Base-by-base conservation (phyloP, 2,888 invertebrate genomes). In the Lycophotia porphyrea region DNA sequence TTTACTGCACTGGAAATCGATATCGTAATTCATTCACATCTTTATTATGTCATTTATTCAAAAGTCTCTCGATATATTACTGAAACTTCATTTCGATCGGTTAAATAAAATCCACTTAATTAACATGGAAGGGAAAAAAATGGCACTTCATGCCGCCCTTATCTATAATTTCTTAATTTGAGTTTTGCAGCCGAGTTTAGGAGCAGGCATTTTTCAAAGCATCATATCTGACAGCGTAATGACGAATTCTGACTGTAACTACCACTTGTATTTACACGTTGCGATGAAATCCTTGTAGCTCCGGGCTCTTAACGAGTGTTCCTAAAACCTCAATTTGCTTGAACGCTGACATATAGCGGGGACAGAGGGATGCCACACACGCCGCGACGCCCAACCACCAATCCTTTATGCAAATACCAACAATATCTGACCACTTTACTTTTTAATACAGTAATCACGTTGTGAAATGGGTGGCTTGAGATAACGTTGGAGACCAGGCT, bases 321-420 rank as follows among this genome's bases (percentile, higher is more conserved):
- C 91, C 92, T 93, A 93, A 93, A 93, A 92, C 93, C 91, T 90
- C 90, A 93, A 94, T 94, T 93, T 91, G 88, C 88, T 87, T 84
- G 89, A 84, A 85, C 83, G 82, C 90, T 92, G 91, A 91, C 91
- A 87, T 88, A 91, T 89, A 84, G 87, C 81, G 79, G 88, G 73
- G 89, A 80, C 81, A 80, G 81, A 90, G 88, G 92, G 89, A 88
- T 90, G 90, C 93, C 94, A 93, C 93, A 94, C 94, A 93, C 91
- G 89, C 86, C 75, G 91, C 87, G 80, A 65, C 73, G 85, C 82
- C 86, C 88, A 93, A 90, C 93, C 92, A 84, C 87, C 93, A 93
- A 93, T 94, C 90, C 91, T 91, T 93, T 93, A 95, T 94, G 94
- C 93, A 94, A 94, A 95, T 94, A 93, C 86, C 88, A 90, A 92